Base-by-base conservation (phyloP, 2,888 invertebrate genomes). In the Hymenopus coronatus region DNA sequence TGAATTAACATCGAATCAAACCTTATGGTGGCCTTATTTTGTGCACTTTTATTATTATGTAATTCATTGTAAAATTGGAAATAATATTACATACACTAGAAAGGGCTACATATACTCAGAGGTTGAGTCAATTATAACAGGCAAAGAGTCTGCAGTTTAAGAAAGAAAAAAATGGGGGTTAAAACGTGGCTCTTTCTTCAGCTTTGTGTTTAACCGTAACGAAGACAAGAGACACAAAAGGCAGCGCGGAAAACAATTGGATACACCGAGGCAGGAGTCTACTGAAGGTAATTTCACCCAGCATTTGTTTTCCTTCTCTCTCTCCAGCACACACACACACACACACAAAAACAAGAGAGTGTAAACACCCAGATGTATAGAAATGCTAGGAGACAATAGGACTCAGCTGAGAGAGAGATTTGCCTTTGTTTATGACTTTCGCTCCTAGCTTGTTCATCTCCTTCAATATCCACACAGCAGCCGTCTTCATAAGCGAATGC, bases 251-350 rank as follows among this genome's bases (percentile, higher is more conserved):
- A 27, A 85, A 85, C 85, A 85, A 85, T 85, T 85, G 85, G 85
- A 46, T 85, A 54, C 54, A 28, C 85, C 46, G 46, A 46, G 83
- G 28, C 85, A 27, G 46, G 28, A 70, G 20, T 70, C 54, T 85
- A 15, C 54, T 27, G 85, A 27, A 85, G 46, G 85, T 85, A 85
- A 46, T 85, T 85, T 85, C 85, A 85, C 85, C 85, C 46, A 28
- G 12, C 85, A 12, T 85, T 85, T 85, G 54, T 85, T 85, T 54
- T 46, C 12, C 54, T 4, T 85, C 28, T 27, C 14, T 85, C 54
- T 12, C 25, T 28, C 30, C 3, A 3, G 33, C 9, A 40, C 40
- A n/a, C n/a, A n/a, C n/a, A n/a, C n/a, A n/a, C 0, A 2, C 40
- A 40, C 40, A 40, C 40, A 70, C 54, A 70, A 70, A 70, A 70